Base-by-base conservation (phyloP, 2,797 vertebrate species). In the Sciurus vulgaris region DNA sequence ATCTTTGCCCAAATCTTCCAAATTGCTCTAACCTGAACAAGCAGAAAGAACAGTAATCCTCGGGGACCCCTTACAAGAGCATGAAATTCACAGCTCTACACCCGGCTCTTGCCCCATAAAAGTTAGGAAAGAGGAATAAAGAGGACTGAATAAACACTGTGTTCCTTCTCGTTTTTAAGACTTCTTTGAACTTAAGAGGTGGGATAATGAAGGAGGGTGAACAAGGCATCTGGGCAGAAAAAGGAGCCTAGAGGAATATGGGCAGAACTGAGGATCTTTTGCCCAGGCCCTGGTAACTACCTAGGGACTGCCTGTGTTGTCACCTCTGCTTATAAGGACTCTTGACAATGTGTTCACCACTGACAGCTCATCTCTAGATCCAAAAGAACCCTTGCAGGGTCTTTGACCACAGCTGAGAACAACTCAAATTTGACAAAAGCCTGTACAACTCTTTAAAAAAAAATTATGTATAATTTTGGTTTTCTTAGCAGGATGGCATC, bases 391-490 rank as follows among this genome's bases (percentile, higher is more conserved):
- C 54, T 35, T 89, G 51, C 14, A 24, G 20, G 5, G 5, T 69
- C 54, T 72, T 67, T 63, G 69, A 33, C 69, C 63, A 72, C 65
- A 13, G 33, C 33, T 15, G 26, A 77, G 73, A 92, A 65, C 78
- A 93, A 15, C 41, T 30, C 11, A 77, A 63, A 78, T 92, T 56
- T 78, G 51, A 67, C 88, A 47, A 74, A 83, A 84, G 11, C 33
- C 76, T 82, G 14, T 86, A 78, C 76, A 28, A 13, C 81, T 94
- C 77, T 72, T 81, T 51, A 70, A 92, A 74, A 79, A 79, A 83
- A 94, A 72, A 56, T 56, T 10, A 56, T 35, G 41, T 65, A 61
- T 65, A n/a, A 18, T 79, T 76, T 73, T 92, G 63, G 26, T 95
- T 89, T 38, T 63, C 7, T 0, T 20, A 33, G 85, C 63, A 89